Base-by-base conservation (phyloP, 2,797 vertebrate genomes). In the Sebastes minor region DNA sequence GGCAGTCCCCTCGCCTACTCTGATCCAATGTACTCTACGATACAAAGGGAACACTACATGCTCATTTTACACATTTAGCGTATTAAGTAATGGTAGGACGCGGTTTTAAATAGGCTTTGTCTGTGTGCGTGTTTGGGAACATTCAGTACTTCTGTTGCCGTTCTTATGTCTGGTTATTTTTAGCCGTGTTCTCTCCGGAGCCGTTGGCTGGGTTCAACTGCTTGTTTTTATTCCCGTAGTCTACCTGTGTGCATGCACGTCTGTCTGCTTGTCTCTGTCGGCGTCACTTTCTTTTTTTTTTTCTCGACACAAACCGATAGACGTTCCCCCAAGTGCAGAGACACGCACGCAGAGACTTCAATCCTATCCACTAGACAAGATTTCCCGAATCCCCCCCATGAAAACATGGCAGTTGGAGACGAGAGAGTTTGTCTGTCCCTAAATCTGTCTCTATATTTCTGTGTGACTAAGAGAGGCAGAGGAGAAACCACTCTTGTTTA, bases 121-220 rank as follows among this genome's bases (percentile, higher is more conserved):
- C 60, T 71, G 74, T 28, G 23, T 63, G 63, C 70, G 81, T 86
- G 88, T 83, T 78, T 81, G 83, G 80, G 88, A 90, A 93, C 90
- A 86, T 82, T 89, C 89, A 81, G 91, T 93, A 84, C 89, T 74
- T 88, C 82, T 84, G 86, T 89, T 91, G 76, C 81, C 38, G 28
- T 83, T 88, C 82, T 91, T 84, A 91, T 79, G 82, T 85, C 46
- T 59, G 76, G 65, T 87, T 95, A 95, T 95, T 93, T 95, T 93
- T 94, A 94, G 91, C 83, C 2, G 18, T 46, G 77, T 75, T 89
- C 83, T 90, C 88, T 88, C 76, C n/a, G 80, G 88, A 93, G 91
- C 85, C 80, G 86, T 91, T 84, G 90, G 79, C 85, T 83, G 76
- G 60, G 76, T 91, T 91, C 88, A 88, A 79, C 78, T 32, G 73